Conservation (phyloP, 1,140 invertebrate species). For the Leptoteleia sp. region DNA sequence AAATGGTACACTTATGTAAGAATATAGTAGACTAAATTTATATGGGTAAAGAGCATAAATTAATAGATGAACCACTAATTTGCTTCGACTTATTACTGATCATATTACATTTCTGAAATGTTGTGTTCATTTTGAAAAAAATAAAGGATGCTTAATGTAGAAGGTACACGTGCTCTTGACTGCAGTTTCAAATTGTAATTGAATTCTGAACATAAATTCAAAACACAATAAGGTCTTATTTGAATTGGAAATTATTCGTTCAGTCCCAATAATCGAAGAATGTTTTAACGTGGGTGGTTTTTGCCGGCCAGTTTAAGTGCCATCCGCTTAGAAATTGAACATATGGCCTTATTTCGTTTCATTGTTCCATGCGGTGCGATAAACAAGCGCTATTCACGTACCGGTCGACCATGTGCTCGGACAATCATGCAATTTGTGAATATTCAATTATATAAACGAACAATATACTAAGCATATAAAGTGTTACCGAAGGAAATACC, state of each 20-base stretch:
- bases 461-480: conserved; percentile 61
- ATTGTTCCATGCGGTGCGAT: conserved; percentile 66
- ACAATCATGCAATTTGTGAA: conserved; percentile 80
- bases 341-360: conserved; percentile 68
- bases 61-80: too few species aligned
- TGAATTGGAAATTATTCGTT: conserved; percentile 2
- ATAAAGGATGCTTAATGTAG: too few species aligned
- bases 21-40: too few species aligned
- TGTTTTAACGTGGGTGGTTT: conserved; percentile 61
- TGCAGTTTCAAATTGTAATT: too few species aligned
- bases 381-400: conserved; percentile 68
- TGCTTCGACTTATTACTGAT: too few species aligned
- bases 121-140: too few species aligned
- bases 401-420: conserved; percentile 76
- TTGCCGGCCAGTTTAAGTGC: conserved; percentile 53
- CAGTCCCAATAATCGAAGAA: conserved; percentile 31
- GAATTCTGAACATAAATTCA: background rate
- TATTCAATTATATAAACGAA: conserved; percentile 81
- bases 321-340: conserved; percentile 65
- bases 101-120: too few species aligned
- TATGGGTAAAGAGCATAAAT: too few species aligned
- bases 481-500: conserved; percentile 41
- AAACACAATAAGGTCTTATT: conserved; percentile 2
- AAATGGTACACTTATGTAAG: too few species aligned
- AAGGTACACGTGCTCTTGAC: too few species aligned